Conservation (phyloP, 2,113 vertebrate species). For the Rallus limicola region DNA sequence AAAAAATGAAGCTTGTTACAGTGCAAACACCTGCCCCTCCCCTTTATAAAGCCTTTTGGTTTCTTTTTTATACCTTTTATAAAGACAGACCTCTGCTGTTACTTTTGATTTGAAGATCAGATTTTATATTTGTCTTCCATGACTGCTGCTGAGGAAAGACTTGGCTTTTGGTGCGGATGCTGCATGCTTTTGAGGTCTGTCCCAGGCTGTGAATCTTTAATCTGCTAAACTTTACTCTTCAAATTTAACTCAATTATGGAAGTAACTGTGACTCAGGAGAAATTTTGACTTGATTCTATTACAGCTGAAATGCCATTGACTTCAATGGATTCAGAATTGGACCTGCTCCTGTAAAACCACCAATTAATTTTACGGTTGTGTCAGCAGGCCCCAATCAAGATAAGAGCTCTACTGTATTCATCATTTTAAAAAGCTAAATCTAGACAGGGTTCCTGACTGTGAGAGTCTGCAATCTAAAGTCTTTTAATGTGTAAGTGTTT, state of each 20-base stretch:
- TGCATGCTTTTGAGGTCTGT: not conserved
- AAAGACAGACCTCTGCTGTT: not conserved
- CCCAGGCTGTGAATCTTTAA: not conserved
- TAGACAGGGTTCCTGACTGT: not conserved
- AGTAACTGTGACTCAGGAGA: slow-evolving; percentile 7
- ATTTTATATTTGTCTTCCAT: not conserved
- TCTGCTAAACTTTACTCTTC: not conserved
- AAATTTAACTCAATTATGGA: not conserved
- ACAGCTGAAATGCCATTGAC: not conserved
- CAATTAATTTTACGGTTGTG: slow-evolving; percentile 25
- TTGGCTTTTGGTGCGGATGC: not conserved
- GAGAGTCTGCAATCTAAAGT: not conserved
- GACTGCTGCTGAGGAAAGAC: not conserved
- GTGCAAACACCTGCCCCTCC: not conserved
- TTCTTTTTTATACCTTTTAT: not conserved
- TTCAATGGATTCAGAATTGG: slow-evolving; percentile 9
- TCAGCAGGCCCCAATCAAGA: slow-evolving; percentile 31
- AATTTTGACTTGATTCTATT: slow-evolving; percentile 8
- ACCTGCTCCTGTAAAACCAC: slow-evolving; percentile 11
- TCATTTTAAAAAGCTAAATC: not conserved
- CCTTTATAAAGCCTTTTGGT: not conserved
- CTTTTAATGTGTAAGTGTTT: not conserved
- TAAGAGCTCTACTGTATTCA: not conserved
- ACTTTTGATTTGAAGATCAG: slow-evolving; percentile 10
- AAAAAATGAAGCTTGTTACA: not conserved